Evolutionary conservation across 2,113 vertebrate genomes (phyloP), one percentile per base, ranked within the genome.

Genomic region (Cynoglossus semilaevis): DNA sequence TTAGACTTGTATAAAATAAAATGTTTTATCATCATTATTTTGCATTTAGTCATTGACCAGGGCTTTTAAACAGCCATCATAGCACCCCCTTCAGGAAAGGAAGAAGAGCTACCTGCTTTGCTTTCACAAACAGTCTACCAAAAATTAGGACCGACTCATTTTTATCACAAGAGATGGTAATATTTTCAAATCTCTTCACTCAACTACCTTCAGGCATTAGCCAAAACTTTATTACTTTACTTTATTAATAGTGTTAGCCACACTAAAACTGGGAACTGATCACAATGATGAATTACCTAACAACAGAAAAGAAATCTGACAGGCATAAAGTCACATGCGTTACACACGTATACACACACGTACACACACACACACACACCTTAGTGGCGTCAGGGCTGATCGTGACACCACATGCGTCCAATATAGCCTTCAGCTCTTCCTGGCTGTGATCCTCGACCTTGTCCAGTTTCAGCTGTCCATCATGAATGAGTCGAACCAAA

Each of bases 401-500:
- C 44, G 78, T 91, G 15, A 90, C 77, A 14, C 81, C 87, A 46
- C 96, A 98, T 43, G 87, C 87, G 2, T 85, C 76, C 67, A 99
- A 86, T 10, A 96, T 83, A 7, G 68, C 68, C 72, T 50, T 91
- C 44, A 99, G 90, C 73, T 96, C 92, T 4, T 92, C 88, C 51
- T 91, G 82, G 1, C 78, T 92, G 63, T 94, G 94, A 56, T 90
- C 89, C 60, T 91, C 85, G 41, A 96, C 76, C 53, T 92, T 87
- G 62, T 94, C 93, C 1, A 94, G 90, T 62, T 84, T 94, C 61
- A 96, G 91, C 37, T 79, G 59, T 0, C 94, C 94, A 7, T 97
- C 94, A 46, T 95, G 95, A 60, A 99, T 91, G 34, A 97, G 88
- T 63, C 93, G 92, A 58, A 96, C 93, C 83, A 98, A 82, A 58